These are phyloP conservation scores for Oryctes rhinoceros DNA, from an alignment of 1,140 invertebrate species.

Conservation along the genomic window DNA sequence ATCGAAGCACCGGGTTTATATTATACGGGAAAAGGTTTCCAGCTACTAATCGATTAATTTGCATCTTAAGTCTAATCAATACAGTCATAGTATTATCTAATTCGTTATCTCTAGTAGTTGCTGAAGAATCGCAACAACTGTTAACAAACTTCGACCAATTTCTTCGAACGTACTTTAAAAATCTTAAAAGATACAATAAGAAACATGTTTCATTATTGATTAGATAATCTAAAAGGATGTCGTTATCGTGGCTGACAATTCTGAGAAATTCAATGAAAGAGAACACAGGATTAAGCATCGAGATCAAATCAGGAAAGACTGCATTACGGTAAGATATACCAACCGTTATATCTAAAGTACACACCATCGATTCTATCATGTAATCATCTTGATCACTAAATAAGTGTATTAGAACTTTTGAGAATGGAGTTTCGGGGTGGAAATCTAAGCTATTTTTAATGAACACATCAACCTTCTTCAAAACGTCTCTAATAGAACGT, in stretches of 20 bases:
- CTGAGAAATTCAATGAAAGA: constrained; percentile 86
- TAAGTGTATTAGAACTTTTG: constrained; percentile 86
- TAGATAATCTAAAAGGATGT: constrained; percentile 85
- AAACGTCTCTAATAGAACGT: constrained; percentile 81
- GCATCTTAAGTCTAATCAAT: constrained; percentile 78
- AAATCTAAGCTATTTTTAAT: constrained; percentile 83
- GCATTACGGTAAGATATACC: constrained; percentile 84
- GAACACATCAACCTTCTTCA: constrained; percentile 82
- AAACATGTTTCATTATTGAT: constrained; percentile 93
- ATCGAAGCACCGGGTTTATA: constrained; percentile 84
- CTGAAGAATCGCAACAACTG: constrained; percentile 71
- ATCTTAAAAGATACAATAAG: constrained; percentile 83
- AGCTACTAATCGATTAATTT: constrained; percentile 83
- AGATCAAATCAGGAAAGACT: constrained; percentile 77
- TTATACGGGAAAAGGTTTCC: constrained; percentile 89
- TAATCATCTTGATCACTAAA: constrained; percentile 92
- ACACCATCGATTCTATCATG: constrained; percentile 91
- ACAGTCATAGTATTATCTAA: constrained; percentile 86
- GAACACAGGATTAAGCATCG: constrained; percentile 81
- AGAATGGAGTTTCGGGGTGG: constrained; percentile 85
- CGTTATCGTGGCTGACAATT: constrained; percentile 82
- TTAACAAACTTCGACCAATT: constrained; percentile 85
- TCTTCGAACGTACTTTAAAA: constrained; percentile 84
- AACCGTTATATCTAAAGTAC: constrained; percentile 85
- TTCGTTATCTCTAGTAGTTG: constrained; percentile 65